phyloP scores from a whole-genome alignment of 2,113 vertebrate genomes.

The Shinisaurus crocodilurus region DNA sequence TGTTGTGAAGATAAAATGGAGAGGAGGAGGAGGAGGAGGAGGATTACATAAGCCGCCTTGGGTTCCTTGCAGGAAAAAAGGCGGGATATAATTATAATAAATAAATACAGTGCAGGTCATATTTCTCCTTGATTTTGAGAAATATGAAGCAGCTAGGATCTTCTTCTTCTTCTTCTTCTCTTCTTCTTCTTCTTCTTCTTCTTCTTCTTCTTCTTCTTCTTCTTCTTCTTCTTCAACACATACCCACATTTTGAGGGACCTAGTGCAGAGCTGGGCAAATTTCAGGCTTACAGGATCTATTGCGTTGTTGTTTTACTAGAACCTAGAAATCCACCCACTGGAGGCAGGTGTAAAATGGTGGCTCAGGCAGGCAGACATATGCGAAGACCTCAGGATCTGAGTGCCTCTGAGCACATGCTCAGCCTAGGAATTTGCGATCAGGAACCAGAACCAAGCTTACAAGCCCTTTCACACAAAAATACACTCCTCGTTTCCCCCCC shows the following conservation, averaged over 20 bases:
- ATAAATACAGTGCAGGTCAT: too few relatives aligned
- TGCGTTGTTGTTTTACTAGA: neutral
- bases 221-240: neutral
- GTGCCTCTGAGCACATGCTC: neutral
- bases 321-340: too few relatives aligned
- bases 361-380: neutral
- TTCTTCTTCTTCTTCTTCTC: too few relatives aligned
- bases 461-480: neutral
- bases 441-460: neutral
- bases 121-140: constrained; percentile 35
- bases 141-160: neutral
- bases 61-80: too few relatives aligned
- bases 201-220: too few relatives aligned
- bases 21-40: too few relatives aligned
- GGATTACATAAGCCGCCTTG: too few relatives aligned
- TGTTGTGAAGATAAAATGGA: too few relatives aligned
- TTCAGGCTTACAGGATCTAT: neutral
- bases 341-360: too few relatives aligned
- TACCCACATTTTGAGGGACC: neutral
- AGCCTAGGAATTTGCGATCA: neutral
- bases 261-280: neutral
- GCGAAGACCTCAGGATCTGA: neutral
- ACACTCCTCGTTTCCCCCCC: neutral
- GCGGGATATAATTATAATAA: too few relatives aligned
- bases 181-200: too few relatives aligned